Percentiles rank a stretch among this genome's conserved stretches.
phyloP scores from a whole-genome alignment of 1,140 invertebrate species.

The Protaetia brevitarsis region DNA sequence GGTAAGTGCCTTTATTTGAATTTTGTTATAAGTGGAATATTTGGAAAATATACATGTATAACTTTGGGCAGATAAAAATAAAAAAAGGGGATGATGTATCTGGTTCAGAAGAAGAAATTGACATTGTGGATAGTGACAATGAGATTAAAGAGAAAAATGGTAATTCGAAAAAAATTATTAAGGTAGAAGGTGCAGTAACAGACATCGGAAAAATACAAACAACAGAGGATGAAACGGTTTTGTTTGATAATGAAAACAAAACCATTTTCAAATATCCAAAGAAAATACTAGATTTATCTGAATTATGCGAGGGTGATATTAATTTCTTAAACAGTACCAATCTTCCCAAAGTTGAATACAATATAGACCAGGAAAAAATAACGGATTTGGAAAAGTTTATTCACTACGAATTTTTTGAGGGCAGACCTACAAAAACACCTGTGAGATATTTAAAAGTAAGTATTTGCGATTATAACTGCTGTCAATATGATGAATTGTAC shows the following conservation, averaged over 20 bases:
- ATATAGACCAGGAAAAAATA: conserved; percentile 48
- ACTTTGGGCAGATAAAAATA: conserved; percentile 40
- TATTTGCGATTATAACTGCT: conserved; percentile 10
- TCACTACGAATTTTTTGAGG: conserved; percentile 61
- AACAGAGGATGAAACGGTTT: neutral
- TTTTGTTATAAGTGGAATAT: neutral
- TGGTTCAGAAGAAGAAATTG: conserved; percentile 58
- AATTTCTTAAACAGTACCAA: conserved; percentile 39
- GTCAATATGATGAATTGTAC: conserved; percentile 12
- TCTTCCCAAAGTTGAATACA: conserved; percentile 50
- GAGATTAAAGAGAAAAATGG: neutral
- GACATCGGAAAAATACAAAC: neutral
- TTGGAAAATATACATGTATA: neutral
- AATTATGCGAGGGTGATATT: conserved; percentile 44
- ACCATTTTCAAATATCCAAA: conserved; percentile 26
- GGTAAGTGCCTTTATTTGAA: conserved; percentile 44
- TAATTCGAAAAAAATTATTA: neutral
- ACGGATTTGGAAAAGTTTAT: conserved; percentile 57
- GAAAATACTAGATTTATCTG: conserved; percentile 22
- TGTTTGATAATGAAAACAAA: neutral
- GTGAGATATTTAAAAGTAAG: conserved; percentile 56
- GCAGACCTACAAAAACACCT: conserved; percentile 56
- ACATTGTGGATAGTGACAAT: conserved; percentile 54
- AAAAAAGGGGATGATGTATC: conserved; percentile 52
- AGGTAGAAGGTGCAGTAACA: neutral